A percentile compares a stretch with the other conserved stretches of the same genome.
These are phyloP conservation scores for Leucophenga montana DNA, from an alignment of 2,888 invertebrate species.

Conservation along the genomic window DNA sequence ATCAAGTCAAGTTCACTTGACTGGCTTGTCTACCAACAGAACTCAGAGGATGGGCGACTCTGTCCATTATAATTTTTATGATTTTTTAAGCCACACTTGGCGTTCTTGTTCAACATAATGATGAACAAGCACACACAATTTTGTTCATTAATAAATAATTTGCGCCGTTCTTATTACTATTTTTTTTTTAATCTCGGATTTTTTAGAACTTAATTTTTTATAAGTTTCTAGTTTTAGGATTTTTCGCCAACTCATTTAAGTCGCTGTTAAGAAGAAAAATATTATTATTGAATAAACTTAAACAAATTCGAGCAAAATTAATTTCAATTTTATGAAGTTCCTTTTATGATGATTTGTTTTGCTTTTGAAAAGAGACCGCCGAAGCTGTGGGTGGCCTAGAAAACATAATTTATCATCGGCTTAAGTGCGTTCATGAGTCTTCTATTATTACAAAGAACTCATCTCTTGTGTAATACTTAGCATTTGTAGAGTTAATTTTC, in stretches of 20 bases:
- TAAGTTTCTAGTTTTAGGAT: neutral
- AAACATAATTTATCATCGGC: no score
- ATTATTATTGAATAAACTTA: neutral
- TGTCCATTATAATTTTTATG: neutral
- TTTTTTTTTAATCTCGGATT: neutral
- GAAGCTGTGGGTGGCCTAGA: no score
- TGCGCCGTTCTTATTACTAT: slow-evolving; percentile 40
- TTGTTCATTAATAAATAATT: slow-evolving; percentile 55
- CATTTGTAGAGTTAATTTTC: no score
- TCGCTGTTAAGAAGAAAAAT: neutral
- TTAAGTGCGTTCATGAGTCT: no score
- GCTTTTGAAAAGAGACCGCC: no score
- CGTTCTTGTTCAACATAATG: no score
- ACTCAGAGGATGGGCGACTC: neutral
- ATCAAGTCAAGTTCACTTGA: neutral
- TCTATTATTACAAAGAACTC: no score
- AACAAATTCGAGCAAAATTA: neutral
- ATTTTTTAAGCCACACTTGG: neutral
- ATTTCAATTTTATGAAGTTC: no score
- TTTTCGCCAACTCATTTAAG: neutral
- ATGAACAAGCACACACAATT: neutral
- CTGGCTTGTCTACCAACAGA: neutral
- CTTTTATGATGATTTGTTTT: no score
- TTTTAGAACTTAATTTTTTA: neutral
- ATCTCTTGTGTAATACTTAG: no score